Base-by-base conservation (phyloP, 2,797 vertebrate genomes). In the Threskiornis aethiopicus region DNA sequence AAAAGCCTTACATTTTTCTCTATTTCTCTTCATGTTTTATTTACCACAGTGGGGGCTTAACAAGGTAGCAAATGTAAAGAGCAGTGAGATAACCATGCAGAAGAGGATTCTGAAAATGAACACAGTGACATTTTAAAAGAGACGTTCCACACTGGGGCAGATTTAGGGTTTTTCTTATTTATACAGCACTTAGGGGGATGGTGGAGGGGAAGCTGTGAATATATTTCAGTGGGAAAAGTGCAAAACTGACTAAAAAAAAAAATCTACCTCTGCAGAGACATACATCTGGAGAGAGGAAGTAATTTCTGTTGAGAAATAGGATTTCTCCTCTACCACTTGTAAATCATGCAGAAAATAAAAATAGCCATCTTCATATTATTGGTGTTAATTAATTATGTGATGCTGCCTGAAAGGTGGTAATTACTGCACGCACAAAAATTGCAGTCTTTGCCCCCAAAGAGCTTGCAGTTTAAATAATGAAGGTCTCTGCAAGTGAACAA, bases 11-110 rank as follows among this genome's bases (percentile, higher is more conserved):
- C 97, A 96, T 96, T 97, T 97, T 96, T 96, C 96, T 96, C 96
- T 96, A 92, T 97, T 97, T 97, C 96, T 96, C 96, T 97, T 97
- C 97, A 97, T 98, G 97, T 98, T 98, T 97, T 98, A 98, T 97
- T 98, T 98, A 97, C 97, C 97, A 85, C 96, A 95, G 95, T 93
- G 95, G 96, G 95, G 94, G 85, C 88, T 96, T 97, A 97, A 97
- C 98, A 97, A 97, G 96, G 95, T 95, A 96, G 97, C 94, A 94
- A 97, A 97, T 95, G 96, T 97, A 93, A 96, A 96, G 92, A 95
- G 87, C 79, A 10, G 80, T 69, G 89, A 90, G 95, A 97, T 96
- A 97, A 91, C 90, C 61, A 92, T 85, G 95, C 92, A 94, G 89
- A 90, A 96, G 83, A 85, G 82, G 87, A 88, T 89, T 91, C 76